These are phyloP conservation scores for Cheilosia scutellata DNA, from an alignment of 2,888 invertebrate genomes.

Conservation along the genomic window DNA sequence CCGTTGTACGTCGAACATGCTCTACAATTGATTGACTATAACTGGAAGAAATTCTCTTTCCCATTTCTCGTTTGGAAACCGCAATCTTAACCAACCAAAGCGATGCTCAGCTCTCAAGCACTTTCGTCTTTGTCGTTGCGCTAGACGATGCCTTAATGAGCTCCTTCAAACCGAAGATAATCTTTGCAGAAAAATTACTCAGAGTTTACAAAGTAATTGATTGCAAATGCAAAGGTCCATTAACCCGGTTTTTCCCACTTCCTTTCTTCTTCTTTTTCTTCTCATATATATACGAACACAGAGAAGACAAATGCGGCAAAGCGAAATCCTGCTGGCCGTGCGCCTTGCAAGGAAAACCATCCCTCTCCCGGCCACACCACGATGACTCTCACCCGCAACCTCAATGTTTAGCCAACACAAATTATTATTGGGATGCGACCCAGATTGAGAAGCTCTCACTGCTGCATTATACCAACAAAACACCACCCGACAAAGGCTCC, in stretches of 20 bases:
- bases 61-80: constrained; percentile 42
- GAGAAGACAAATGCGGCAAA: constrained; percentile 51
- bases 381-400: constrained; percentile 62
- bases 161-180: constrained; percentile 66
- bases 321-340: constrained; percentile 39
- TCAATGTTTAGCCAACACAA: constrained; percentile 73
- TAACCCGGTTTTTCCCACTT: constrained; percentile 53
- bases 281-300: background rate
- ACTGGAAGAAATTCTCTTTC: constrained; percentile 30
- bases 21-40: constrained; percentile 19
- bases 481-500: constrained; percentile 20
- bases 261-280: constrained; percentile 18
- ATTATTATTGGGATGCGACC: constrained; percentile 74
- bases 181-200: constrained; percentile 67
- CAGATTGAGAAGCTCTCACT: constrained; percentile 43
- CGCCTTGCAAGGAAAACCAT: constrained; percentile 25
- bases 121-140: constrained; percentile 53
- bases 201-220: constrained; percentile 74
- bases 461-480: constrained; percentile 68
- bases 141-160: constrained; percentile 71
- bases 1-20: constrained; percentile 19
- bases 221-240: constrained; percentile 74
- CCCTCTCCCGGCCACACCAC: constrained; percentile 8
- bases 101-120: constrained; percentile 41
- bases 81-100: constrained; percentile 22